Percentiles rank a stretch among this genome's conserved stretches.
Conservation (phyloP, 2,113 vertebrate species). For the Tretioscincus oriximinensis region DNA sequence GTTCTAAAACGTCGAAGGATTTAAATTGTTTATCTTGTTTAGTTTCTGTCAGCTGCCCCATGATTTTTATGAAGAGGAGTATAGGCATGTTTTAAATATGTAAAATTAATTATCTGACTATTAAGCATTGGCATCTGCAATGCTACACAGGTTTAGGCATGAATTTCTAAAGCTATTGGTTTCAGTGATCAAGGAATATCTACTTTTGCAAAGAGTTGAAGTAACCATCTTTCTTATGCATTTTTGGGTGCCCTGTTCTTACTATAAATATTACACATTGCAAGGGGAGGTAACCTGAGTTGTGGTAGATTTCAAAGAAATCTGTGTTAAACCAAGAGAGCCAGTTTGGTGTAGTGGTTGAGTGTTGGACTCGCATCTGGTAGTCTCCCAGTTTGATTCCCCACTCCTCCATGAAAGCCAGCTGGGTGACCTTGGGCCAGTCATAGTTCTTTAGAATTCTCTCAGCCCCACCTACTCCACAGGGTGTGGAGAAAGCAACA, state of each 20-base stretch:
- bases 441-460: no score
- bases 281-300: not conserved
- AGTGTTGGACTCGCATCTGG: no score
- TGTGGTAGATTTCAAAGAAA: not conserved
- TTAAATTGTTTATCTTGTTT: no score
- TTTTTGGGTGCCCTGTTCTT: not conserved
- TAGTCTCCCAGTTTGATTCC: no score
- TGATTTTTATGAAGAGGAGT: not conserved
- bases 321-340: not conserved
- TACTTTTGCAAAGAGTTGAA: not conserved
- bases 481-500: no score
- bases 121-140: not conserved
- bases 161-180: not conserved
- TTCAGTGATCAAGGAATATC: not conserved
- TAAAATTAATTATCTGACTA: not conserved
- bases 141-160: not conserved
- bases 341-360: no score
- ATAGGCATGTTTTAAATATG: not conserved
- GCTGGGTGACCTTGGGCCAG: no score
- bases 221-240: not conserved
- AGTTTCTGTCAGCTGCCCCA: not conserved
- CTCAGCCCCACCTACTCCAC: no score
- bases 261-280: not conserved
- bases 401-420: no score
- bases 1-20: no score